These are phyloP conservation scores for Pachyramphus minor DNA, from an alignment of 2,113 vertebrate genomes.

Conservation along the genomic window DNA sequence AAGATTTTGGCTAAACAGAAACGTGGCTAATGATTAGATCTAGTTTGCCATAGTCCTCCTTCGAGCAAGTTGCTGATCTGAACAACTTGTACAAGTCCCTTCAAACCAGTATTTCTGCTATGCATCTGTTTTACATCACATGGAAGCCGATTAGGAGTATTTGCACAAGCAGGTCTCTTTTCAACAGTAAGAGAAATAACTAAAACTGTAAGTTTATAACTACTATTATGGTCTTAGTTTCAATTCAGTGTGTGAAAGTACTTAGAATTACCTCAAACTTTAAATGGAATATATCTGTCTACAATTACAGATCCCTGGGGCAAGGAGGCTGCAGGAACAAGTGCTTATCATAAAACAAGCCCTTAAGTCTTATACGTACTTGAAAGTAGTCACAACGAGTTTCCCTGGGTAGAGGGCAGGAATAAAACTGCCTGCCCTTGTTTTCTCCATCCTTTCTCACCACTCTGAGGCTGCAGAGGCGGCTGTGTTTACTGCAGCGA, in stretches of 20 bases:
- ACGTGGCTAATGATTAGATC: not conserved
- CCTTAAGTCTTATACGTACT: constrained; percentile 68
- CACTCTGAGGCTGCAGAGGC: constrained; percentile 75
- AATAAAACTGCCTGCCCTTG: constrained; percentile 87
- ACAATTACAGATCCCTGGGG: not conserved
- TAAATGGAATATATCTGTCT: not conserved
- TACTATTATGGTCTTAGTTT: not conserved
- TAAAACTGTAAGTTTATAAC: not conserved
- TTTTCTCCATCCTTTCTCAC: constrained; percentile 89
- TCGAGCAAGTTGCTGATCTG: not conserved
- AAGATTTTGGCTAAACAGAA: not conserved
- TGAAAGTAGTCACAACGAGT: constrained; percentile 85
- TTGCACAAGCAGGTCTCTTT: not conserved
- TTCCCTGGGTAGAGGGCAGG: constrained; percentile 82
- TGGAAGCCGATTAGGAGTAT: not conserved
- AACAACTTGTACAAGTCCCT: not conserved
- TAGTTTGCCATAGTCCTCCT: not conserved
- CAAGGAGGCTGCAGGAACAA: not conserved
- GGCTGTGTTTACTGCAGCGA: constrained; percentile 77
- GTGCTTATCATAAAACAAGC: not conserved
- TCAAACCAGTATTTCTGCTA: not conserved
- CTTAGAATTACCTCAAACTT: not conserved
- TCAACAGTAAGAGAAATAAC: not conserved
- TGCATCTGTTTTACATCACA: not conserved
- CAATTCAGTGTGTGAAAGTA: not conserved